Conservation (phyloP, 1,140 invertebrate species). For the Pectinophora gossypiella region DNA sequence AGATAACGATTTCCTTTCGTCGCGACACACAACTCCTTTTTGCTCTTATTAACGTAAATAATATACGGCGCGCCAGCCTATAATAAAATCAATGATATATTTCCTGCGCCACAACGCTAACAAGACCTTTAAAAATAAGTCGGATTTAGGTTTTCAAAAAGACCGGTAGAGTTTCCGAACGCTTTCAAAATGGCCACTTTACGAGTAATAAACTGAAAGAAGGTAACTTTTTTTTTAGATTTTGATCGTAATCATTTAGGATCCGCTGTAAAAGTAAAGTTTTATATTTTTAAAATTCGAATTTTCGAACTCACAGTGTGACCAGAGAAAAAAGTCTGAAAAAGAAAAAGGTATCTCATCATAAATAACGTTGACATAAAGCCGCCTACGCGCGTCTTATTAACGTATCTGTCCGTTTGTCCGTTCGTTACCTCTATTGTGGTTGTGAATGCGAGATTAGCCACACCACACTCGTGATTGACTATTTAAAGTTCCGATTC, state of each 20-base stretch:
- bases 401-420: slow-evolving; percentile 63
- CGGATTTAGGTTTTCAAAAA: no score
- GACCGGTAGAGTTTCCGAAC: no score
- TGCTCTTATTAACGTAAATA: slow-evolving; percentile 47
- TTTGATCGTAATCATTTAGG: no score
- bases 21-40: slow-evolving; percentile 40
- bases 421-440: slow-evolving; percentile 72
- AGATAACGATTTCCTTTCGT: slow-evolving; percentile 68
- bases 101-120: neutral
- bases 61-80: slow-evolving; percentile 11
- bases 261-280: no score
- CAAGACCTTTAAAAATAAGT: neutral
- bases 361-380: slow-evolving; percentile 72
- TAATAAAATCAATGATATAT: neutral
- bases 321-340: slow-evolving; percentile 39
- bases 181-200: no score
- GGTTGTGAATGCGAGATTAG: slow-evolving; percentile 63
- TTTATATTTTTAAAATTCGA: no score
- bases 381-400: slow-evolving; percentile 67
- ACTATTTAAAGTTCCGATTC: slow-evolving; percentile 63
- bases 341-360: slow-evolving; percentile 52
- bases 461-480: slow-evolving; percentile 64
- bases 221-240: no score
- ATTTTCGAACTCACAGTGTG: slow-evolving; percentile 22
- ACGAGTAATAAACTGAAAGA: no score